Percentiles rank a stretch among this genome's conserved stretches.
Evolutionary conservation across 2,888 invertebrate species (phyloP).

Genomic region (Dasypogon diadema): DNA sequence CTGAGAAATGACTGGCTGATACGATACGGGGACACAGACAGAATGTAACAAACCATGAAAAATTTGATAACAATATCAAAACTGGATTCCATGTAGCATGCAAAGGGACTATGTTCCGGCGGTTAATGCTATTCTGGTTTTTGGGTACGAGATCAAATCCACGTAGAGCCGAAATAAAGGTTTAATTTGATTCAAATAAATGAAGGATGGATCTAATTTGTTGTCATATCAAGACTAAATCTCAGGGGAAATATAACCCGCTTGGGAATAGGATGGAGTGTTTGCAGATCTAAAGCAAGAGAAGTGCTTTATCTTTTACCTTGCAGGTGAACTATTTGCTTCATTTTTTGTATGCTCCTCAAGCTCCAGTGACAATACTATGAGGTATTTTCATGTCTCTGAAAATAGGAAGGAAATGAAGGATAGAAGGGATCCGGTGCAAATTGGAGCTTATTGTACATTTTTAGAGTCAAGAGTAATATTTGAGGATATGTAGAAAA

Average conservation of each 20-base stretch:
- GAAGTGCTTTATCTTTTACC: too few species aligned
- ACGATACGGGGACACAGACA: constrained; percentile 2
- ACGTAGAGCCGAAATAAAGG: constrained; percentile 22
- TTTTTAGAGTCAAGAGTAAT: too few species aligned
- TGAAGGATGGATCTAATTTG: constrained; percentile 42
- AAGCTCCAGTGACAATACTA: too few species aligned
- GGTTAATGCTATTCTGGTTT: constrained; percentile 11
- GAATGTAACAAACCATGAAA: constrained; percentile 31
- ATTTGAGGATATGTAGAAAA: too few species aligned
- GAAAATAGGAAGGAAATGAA: too few species aligned
- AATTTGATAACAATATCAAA: constrained; percentile 46
- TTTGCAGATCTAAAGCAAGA: too few species aligned
- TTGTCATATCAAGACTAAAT: constrained; percentile 7
- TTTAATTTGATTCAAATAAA: constrained; percentile 42
- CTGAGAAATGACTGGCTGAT: constrained; percentile 24
- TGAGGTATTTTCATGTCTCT: too few species aligned
- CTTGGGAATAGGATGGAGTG: too few species aligned
- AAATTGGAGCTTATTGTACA: too few species aligned
- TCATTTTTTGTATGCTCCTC: too few species aligned
- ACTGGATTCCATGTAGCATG: constrained; percentile 26
- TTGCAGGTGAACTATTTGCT: too few species aligned
- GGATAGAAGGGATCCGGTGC: too few species aligned
- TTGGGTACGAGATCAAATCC: background rate
- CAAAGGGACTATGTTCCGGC: constrained; percentile 32
- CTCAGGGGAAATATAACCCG: constrained; percentile 4